Percentiles rank a stretch among this genome's conserved stretches.
These are phyloP conservation scores for Camponotus fellah DNA, from an alignment of 2,888 invertebrate species.

Conservation along the genomic window DNA sequence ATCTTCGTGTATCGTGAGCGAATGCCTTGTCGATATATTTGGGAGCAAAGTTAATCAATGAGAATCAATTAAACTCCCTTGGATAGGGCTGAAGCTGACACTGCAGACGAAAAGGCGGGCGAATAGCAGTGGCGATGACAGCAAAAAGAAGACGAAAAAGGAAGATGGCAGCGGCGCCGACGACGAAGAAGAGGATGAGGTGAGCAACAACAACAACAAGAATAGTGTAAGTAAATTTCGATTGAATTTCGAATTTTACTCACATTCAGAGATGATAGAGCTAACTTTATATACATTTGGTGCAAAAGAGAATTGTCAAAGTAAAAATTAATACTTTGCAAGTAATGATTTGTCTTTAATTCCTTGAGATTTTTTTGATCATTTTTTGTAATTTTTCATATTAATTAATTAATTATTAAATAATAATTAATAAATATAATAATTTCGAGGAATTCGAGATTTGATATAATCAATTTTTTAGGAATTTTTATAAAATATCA, in stretches of 20 bases:
- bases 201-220: constrained; percentile 87
- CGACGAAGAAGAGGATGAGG: constrained; percentile 88
- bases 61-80: constrained; percentile 34
- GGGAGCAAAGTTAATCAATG: constrained; percentile 9
- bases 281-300: constrained; percentile 52
- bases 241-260: constrained; percentile 50
- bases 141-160: constrained; percentile 81
- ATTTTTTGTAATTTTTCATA: neutral
- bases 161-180: constrained; percentile 85
- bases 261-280: constrained; percentile 60
- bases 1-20: neutral
- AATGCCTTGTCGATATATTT: constrained; percentile 9
- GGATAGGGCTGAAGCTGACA: constrained; percentile 93
- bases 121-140: constrained; percentile 80
- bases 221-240: constrained; percentile 83
- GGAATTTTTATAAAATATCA: neutral
- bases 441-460: neutral
- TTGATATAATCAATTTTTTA: constrained; percentile 1
- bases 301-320: neutral
- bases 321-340: neutral
- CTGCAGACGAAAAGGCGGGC: constrained; percentile 93
- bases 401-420: constrained; percentile 17
- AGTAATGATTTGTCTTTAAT: neutral
- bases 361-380: neutral
- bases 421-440: neutral